Percentiles rank a stretch among this genome's conserved stretches.
Conservation (phyloP, 2,888 invertebrate species). For the Metacarcinus magister region DNA sequence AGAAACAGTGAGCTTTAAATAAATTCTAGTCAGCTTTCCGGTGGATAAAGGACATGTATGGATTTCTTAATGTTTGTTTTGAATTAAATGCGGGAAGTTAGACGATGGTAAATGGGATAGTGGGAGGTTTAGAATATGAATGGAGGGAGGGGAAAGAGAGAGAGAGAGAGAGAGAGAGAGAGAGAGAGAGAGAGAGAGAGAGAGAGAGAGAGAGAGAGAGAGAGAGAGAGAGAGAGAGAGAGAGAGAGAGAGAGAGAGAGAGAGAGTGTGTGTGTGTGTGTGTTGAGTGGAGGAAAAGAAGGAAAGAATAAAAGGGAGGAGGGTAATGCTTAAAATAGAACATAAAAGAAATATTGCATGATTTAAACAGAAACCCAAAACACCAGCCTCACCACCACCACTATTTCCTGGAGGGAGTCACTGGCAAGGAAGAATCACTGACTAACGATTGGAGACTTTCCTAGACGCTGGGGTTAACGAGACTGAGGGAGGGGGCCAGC, state of each 20-base stretch:
- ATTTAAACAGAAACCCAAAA: neutral
- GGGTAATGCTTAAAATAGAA: neutral
- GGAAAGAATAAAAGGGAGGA: too few relatives aligned
- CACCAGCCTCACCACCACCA: neutral
- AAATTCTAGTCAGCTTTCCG: neutral
- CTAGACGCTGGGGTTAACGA: neutral
- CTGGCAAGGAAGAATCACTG: neutral
- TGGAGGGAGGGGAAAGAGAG: neutral
- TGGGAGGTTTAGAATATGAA: neutral
- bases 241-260: neutral
- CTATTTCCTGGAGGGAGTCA: neutral
- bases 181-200: constrained; percentile 20
- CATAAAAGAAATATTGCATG: neutral
- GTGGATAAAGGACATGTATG: neutral
- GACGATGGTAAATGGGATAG: neutral
- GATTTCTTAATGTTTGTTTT: neutral
- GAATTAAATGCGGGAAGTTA: neutral
- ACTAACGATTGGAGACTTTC: neutral
- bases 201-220: constrained; percentile 2
- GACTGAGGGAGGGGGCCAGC: neutral
- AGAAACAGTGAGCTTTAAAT: too few relatives aligned
- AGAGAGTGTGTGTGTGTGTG: neutral
- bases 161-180: constrained; percentile 26
- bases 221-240: neutral
- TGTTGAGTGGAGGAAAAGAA: neutral